phyloP scores from a whole-genome alignment of 2,797 vertebrate species.

The Enteromius argenteus region DNA sequence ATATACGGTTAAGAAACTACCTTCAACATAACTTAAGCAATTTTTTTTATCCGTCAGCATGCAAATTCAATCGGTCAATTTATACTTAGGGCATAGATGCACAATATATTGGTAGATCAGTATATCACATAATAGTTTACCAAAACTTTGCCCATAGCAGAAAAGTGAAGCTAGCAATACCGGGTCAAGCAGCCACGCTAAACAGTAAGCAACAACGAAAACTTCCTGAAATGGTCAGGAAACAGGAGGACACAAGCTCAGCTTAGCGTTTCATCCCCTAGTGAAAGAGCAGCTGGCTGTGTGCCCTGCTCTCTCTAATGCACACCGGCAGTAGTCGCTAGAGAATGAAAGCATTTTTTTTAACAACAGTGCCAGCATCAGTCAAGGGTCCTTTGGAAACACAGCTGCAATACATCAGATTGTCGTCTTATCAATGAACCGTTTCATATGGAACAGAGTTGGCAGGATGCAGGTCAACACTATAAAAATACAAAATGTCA shows the following conservation, averaged over 20 bases:
- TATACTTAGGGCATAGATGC: not conserved
- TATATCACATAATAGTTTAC: not conserved
- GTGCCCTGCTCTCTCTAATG: conserved; percentile 49
- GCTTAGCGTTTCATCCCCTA: conserved; percentile 52
- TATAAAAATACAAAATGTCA: conserved; percentile 45
- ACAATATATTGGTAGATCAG: not conserved
- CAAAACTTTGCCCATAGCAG: not conserved
- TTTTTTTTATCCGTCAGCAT: not conserved
- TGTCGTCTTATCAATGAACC: conserved; percentile 44
- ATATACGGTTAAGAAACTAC: not conserved
- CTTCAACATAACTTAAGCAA: not conserved
- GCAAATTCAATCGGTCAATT: not conserved
- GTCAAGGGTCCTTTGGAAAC: conserved; percentile 30
- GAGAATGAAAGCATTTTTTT: not conserved
- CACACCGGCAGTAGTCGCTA: conserved; percentile 40
- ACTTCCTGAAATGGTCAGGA: conserved; percentile 42
- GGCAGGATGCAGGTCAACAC: conserved; percentile 44
- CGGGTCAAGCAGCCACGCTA: not conserved
- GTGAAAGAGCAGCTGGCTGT: conserved; percentile 57
- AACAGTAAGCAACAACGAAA: conserved; percentile 27
- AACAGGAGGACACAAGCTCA: conserved; percentile 48
- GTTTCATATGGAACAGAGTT: conserved; percentile 28
- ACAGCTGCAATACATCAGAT: conserved; percentile 40
- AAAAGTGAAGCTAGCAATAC: conserved; percentile 23
- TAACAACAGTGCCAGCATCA: conserved; percentile 39